phyloP scores from a whole-genome alignment of 2,113 vertebrate species.

The Pholis gunnellus region DNA sequence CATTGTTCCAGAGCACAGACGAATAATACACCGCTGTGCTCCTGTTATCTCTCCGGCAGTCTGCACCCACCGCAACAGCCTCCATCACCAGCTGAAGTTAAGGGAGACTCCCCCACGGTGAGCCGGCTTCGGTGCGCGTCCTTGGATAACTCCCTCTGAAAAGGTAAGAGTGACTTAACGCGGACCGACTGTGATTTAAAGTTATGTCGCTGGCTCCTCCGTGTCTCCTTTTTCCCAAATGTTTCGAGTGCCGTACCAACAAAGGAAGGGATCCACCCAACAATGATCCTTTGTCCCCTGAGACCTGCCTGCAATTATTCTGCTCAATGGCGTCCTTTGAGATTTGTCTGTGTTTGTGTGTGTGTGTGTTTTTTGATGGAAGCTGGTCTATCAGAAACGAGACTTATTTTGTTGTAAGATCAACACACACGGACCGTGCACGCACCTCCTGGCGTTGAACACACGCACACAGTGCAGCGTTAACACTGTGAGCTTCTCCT shows the following conservation, averaged over 20 bases:
- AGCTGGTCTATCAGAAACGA: not conserved
- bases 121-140: slow-evolving; percentile 4
- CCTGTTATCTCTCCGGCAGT: slow-evolving; percentile 17
- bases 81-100: slow-evolving; percentile 43
- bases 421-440: not conserved
- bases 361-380: slow-evolving; percentile 27
- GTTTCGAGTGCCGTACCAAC: slow-evolving; percentile 14
- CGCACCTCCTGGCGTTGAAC: not conserved
- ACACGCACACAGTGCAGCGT: no score
- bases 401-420: not conserved
- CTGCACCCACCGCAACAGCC: slow-evolving; percentile 27
- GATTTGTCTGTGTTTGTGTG: slow-evolving; percentile 5
- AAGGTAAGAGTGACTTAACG: slow-evolving; percentile 38
- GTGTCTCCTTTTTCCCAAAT: not conserved
- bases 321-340: slow-evolving; percentile 71
- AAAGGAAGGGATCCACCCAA: slow-evolving; percentile 43
- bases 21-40: slow-evolving; percentile 35
- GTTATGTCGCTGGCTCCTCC: not conserved
- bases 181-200: not conserved
- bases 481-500: not conserved
- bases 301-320: slow-evolving; percentile 62
- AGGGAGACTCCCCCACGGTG: slow-evolving; percentile 17
- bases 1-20: not conserved
- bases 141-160: slow-evolving; percentile 15
- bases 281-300: slow-evolving; percentile 69